Base-by-base conservation (phyloP, 2,888 invertebrate genomes). In the Phortica magna region DNA sequence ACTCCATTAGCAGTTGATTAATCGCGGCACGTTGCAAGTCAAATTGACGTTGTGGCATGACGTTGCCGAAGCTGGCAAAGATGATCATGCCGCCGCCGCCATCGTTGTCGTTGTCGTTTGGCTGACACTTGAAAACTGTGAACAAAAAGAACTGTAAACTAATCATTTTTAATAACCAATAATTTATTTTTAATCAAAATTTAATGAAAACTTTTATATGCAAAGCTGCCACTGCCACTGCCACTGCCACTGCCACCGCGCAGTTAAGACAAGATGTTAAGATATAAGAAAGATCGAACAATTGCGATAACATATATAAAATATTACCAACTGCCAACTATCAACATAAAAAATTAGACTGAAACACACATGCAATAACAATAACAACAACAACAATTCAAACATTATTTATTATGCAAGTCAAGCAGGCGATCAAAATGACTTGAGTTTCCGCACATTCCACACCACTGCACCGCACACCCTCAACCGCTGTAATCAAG, bases 161-260 rank as follows among this genome's bases (percentile, higher is more conserved):
- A 88, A 88, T 85, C 87, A 87, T 83, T 88, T 88, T 88, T 88
- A 88, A 87, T 87, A 88, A 88, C 89, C 83, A 81, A 84, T 88
- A 86, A 87, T 88, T 88, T 86, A 86, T 82, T 87, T 88, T 88
- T 86, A 86, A 87, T 87, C 83, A 88, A 87, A 88, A 81, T 84
- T 88, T 88, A 85, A 87, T 87, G 83, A 83, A 84, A 87, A 83
- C 79, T 82, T 74, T 61, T 61, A 48, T 48, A 48, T 14, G 14
- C 48, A 48, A 48, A 48, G 22, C 9, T 22, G 17, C 14, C 55
- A 14, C 19, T 61, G 7, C 22, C 19, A 10, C 9, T 22, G 17
- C 14, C 55, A 14, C 19, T 61, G 7, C 22, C 19, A 10, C 22
- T 7, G 10, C 9, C 7, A 6, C 31, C 22, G 22, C 19, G 6